These are phyloP conservation scores for Ooceraea biroi DNA, from an alignment of 1,140 invertebrate species.

Conservation along the genomic window DNA sequence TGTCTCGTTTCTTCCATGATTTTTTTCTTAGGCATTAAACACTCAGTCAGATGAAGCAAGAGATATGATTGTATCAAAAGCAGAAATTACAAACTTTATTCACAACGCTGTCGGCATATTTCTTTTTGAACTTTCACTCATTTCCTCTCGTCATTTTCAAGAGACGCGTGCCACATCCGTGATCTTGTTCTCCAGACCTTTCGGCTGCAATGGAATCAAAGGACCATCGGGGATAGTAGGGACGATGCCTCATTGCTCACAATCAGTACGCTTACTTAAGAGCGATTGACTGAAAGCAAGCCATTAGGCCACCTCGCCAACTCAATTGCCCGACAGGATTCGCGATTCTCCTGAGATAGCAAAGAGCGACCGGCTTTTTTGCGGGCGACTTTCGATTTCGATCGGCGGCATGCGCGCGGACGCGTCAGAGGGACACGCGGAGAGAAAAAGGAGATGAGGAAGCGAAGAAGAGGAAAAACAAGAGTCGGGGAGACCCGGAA, in stretches of 20 bases:
- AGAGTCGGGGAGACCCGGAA: constrained; percentile 61
- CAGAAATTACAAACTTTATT: background rate
- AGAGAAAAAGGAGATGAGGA: background rate
- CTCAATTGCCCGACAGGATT: too few relatives aligned
- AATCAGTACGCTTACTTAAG: too few relatives aligned
- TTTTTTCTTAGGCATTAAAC: too few relatives aligned
- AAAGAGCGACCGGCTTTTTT: too few relatives aligned
- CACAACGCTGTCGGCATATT: background rate
- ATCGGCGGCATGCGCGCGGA: background rate
- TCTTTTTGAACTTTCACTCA: background rate
- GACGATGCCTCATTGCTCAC: too few relatives aligned
- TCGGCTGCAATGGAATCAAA: background rate
- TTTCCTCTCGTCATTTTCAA: background rate
- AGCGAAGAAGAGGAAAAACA: background rate
- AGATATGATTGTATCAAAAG: background rate
- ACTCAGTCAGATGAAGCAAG: too few relatives aligned
- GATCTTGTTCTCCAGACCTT: constrained; percentile 1
- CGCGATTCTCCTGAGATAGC: too few relatives aligned
- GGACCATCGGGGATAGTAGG: background rate
- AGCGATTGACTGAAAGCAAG: too few relatives aligned
- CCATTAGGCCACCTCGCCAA: too few relatives aligned
- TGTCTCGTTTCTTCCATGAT: background rate
- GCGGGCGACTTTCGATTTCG: constrained; percentile 67
- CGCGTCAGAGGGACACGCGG: background rate
- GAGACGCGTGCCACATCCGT: background rate